A percentile compares a stretch with the other conserved stretches of the same genome.
Evolutionary conservation across 2,113 vertebrate genomes (phyloP).

Genomic region (Pungitius pungitius): DNA sequence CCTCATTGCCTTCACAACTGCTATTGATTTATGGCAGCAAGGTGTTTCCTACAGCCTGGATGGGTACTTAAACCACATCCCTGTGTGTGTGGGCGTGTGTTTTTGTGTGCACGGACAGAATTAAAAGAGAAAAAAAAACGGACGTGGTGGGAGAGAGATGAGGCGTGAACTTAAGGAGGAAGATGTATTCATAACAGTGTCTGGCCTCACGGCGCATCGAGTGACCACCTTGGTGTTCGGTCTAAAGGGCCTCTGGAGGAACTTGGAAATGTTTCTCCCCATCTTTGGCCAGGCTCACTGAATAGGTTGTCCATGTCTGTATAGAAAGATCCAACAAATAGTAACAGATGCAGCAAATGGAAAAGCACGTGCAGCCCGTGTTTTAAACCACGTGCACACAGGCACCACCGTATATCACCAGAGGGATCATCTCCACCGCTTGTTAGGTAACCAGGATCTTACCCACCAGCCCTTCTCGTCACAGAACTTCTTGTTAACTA

Average conservation of each 20-base stretch:
- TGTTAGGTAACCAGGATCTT: neutral
- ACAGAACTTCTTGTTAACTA: conserved; percentile 32
- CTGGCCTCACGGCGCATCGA: too few species aligned
- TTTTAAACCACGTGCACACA: neutral
- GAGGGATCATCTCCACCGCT: neutral
- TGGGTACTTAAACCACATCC: conserved; percentile 31
- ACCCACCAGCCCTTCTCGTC: conserved; percentile 8
- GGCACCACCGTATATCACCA: neutral
- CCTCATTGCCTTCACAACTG: conserved; percentile 65
- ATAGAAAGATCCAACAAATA: neutral
- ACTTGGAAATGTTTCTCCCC: neutral
- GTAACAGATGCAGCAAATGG: neutral
- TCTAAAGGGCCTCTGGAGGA: neutral
- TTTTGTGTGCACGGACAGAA: neutral
- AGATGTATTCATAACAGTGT: conserved; percentile 7
- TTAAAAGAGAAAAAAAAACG: conserved; percentile 8
- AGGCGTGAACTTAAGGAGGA: conserved; percentile 12
- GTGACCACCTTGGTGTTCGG: neutral
- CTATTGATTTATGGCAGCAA: conserved; percentile 62
- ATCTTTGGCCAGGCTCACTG: neutral
- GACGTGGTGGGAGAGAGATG: neutral
- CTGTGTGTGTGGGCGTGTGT: conserved; percentile 1
- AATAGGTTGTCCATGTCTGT: neutral
- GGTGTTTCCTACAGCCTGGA: conserved; percentile 43
- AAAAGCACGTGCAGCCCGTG: neutral